Evolutionary conservation across 2,888 invertebrate species (phyloP), one percentile per base, ranked within the genome.

Genomic region (Lycocerus yunnanus): DNA sequence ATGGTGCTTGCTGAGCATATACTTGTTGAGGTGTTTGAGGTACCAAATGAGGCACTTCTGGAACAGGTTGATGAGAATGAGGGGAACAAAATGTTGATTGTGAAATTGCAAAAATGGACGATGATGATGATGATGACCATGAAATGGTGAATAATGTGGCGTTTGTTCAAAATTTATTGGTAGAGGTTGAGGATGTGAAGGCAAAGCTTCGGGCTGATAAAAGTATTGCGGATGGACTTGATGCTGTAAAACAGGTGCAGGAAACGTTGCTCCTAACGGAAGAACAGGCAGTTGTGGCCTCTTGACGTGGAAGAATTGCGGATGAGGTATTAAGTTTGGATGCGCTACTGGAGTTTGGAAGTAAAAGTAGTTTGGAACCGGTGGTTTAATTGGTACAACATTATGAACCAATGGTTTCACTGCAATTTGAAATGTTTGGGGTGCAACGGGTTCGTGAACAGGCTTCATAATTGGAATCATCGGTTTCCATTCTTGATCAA

Each of bases 241-340:
- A 27, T 61, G 59, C 58, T 68, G 80, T 18, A 84, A 71, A 65
- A 84, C 80, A 8, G 82, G 83, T 16, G 81, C 75, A 9, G 79
- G 80, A 74, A 84, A 84, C 10, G 75, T 78, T 2, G 83, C 78
- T 11, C 84, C 84, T 11, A 84, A 73, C 6, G 84, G 84, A 14
- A 84, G 73, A 8, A 85, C 84, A 5, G 83, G 83, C 43, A 84
- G 76, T 66, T 84, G 80, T 4, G 85, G 84, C 69, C 80, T 83
- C n/a, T 82, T 78, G 6, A 84, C 84, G 76, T 84, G 83, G 20
- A 84, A 82, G 15, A 84, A 72, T 3, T 63, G 71, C 10, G 27
- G 59, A 58, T 72, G 76, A 2, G 73, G 71, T 15, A 73, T 15
- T 14, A 73, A n/a, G 6, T 27, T 69, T 16, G 77, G 77, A 60